Evolutionary conservation across 2,888 invertebrate genomes (phyloP), one percentile per base, ranked within the genome.

Genomic region (Parapristionchus giblindavisi): DNA sequence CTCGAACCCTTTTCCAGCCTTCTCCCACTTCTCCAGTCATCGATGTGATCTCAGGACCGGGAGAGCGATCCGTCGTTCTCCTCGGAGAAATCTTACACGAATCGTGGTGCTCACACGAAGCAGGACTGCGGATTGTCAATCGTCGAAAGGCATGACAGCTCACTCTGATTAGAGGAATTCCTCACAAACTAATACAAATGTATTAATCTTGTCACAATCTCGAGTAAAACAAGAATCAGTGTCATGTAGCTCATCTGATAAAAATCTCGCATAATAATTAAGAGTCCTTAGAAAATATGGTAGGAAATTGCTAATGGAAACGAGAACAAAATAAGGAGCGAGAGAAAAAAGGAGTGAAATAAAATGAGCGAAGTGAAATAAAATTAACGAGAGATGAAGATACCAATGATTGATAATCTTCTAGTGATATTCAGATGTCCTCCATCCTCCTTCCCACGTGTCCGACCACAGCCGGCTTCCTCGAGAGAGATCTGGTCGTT

Each of bases 91-190:
- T 40, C 0, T 27, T 71, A 21, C 70, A 71, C 56, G 70, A 71
- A 56, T 40, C 70, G 29, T 71, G 70, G 70, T 71, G 70, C 29
- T 36, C 70, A n/a, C 70, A 71, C 40, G 70, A 71, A 40, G 54
- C 56, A 21, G 70, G 70, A 1, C 27, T 71, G 38, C 36, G 70
- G 0, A 32, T 71, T 14, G 43, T 71, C 40, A 71, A 71, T 29
- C 29, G 70, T 54, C 24, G 70, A 56, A 71, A 54, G 70, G 56
- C 56, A 4, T 4, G 32, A 0, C 2, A 24, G 14, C 21, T 52
- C 4, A n/a, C 52, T 24, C 3, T 52, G 21, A 21, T n/a, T 11
- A 17, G 52, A 4, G n/a, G n/a, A n/a, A n/a, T n/a, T n/a, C n/a
- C n/a, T n/a, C n/a, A n/a, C n/a, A n/a, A n/a, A n/a, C n/a, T n/a